phyloP scores from a whole-genome alignment of 2,888 invertebrate species.

The Leptinotarsa haldemani region DNA sequence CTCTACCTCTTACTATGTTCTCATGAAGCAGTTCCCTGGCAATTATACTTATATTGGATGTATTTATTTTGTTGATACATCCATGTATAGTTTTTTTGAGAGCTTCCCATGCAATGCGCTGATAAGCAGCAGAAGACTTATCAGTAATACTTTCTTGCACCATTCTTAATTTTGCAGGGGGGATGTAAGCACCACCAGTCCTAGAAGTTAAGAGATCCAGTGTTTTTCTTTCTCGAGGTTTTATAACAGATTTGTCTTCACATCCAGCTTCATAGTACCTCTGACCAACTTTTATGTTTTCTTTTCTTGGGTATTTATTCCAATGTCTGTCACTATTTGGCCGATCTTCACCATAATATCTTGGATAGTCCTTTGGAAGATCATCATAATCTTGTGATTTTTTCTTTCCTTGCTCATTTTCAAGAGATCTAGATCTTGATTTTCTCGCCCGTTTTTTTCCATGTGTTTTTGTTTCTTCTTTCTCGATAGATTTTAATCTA shows the following conservation, averaged over 20 bases:
- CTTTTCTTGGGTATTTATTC: conserved; percentile 63
- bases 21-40: conserved; percentile 92
- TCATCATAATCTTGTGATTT: conserved; percentile 25
- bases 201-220: conserved; percentile 82
- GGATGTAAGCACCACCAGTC: conserved; percentile 97
- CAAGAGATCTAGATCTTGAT: conserved; percentile 44
- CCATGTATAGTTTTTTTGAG: conserved; percentile 98
- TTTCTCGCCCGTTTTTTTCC: conserved; percentile 37
- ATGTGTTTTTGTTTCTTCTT: conserved; percentile 1
- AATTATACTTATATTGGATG: conserved; percentile 92
- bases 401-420: conserved; percentile 27
- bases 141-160: conserved; percentile 97
- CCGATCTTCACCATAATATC: conserved; percentile 62
- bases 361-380: conserved; percentile 36
- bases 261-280: conserved; percentile 47
- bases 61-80: conserved; percentile 97
- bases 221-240: conserved; percentile 65
- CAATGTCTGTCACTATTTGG: conserved; percentile 62
- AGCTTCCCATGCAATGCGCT: conserved; percentile 98
- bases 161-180: conserved; percentile 93
- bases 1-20: conserved; percentile 95
- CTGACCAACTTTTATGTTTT: conserved; percentile 58
- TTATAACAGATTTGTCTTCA: conserved; percentile 57
- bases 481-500: background rate
- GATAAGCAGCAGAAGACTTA: conserved; percentile 94